Evolutionary conservation across 1,140 invertebrate species (phyloP).

Genomic region (Pseudomyrmex gracilis): DNA sequence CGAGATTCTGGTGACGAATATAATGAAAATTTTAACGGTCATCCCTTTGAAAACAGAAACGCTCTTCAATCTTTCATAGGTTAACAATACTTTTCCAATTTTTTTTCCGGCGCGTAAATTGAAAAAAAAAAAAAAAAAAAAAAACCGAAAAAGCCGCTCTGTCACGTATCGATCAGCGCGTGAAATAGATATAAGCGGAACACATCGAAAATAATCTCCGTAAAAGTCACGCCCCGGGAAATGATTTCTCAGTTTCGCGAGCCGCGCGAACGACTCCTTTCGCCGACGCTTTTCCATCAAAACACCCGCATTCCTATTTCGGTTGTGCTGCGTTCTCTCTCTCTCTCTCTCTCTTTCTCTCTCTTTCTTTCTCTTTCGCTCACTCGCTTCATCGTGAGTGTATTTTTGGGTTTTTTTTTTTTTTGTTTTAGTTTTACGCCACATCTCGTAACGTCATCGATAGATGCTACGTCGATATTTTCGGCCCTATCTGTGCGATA

Average conservation of each 20-base stretch:
- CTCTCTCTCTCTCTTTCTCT: neutral
- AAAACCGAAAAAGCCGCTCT: neutral
- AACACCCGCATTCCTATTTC: conserved; percentile 38
- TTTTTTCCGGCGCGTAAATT: conserved; percentile 20
- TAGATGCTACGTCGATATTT: conserved; percentile 34
- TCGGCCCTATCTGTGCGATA: conserved; percentile 44
- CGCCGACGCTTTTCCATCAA: conserved; percentile 51
- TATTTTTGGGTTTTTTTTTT: conserved; percentile 14
- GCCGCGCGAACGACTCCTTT: conserved; percentile 48
- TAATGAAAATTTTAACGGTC: conserved; percentile 35
- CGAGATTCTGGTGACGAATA: neutral
- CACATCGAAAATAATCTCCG: conserved; percentile 44
- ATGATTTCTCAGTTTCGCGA: conserved; percentile 56
- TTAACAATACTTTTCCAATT: conserved; percentile 37
- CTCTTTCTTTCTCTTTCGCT: neutral
- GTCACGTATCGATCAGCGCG: neutral
- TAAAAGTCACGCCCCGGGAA: conserved; percentile 42
- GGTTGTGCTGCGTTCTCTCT: conserved; percentile 9
- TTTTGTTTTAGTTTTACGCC: conserved; percentile 26
- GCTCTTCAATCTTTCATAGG: conserved; percentile 28
- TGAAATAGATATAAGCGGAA: conserved; percentile 36
- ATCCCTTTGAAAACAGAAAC: conserved; percentile 14
- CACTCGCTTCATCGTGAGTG: neutral
- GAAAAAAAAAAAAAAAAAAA: neutral
- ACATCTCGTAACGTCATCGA: conserved; percentile 48